phyloP scores from a whole-genome alignment of 1,140 invertebrate species.

The Atta texana region DNA sequence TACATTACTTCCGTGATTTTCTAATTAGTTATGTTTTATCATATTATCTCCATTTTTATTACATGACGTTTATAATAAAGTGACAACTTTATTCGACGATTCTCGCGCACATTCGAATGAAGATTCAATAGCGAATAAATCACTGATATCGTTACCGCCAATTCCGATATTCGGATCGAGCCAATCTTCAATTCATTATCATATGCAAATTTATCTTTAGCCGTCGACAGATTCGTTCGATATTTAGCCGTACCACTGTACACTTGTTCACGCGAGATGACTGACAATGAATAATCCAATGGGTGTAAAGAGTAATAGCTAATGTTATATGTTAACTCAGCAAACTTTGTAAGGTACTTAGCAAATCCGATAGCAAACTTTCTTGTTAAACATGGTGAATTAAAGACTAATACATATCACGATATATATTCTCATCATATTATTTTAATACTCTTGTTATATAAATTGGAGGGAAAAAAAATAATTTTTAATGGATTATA shows the following conservation, averaged over 20 bases:
- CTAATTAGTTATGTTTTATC: slow-evolving; percentile 36
- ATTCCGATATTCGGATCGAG: slow-evolving; percentile 7
- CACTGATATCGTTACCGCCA: not conserved
- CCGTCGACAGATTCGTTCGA: slow-evolving; percentile 7
- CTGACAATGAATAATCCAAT: slow-evolving; percentile 22
- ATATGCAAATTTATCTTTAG: slow-evolving; percentile 53
- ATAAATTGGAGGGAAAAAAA: not conserved
- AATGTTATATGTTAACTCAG: slow-evolving; percentile 10
- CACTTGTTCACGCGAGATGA: not conserved
- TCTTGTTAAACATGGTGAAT: slow-evolving; percentile 29
- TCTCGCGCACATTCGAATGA: not conserved
- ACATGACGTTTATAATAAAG: slow-evolving; percentile 1
- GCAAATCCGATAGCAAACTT: slow-evolving; percentile 12
- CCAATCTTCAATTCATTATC: slow-evolving; percentile 42
- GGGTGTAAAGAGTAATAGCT: slow-evolving; percentile 24
- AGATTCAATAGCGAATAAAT: not conserved
- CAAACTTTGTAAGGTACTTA: slow-evolving; percentile 22
- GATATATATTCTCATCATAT: not conserved
- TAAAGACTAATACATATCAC: not conserved
- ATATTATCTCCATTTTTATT: not conserved
- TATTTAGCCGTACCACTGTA: not conserved
- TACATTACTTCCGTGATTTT: slow-evolving; percentile 38
- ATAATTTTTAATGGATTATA: slow-evolving; percentile 7
- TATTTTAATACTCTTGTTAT: slow-evolving; percentile 7
- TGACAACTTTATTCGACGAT: not conserved